Evolutionary conservation across 2,888 invertebrate species (phyloP).

Genomic region (Meliscaeva auricollis): DNA sequence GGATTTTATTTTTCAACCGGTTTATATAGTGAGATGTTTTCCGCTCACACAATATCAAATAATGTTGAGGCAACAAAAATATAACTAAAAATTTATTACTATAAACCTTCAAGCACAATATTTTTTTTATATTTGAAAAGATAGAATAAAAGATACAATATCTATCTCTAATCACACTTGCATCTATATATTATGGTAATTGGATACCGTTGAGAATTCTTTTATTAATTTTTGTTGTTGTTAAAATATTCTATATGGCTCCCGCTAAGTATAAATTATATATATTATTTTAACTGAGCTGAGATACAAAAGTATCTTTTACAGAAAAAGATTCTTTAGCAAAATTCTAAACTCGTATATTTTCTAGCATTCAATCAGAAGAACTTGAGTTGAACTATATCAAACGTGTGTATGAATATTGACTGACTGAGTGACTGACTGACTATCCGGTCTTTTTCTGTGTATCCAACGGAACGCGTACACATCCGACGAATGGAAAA

Average conservation of each 20-base stretch:
- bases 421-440: slow-evolving; percentile 8
- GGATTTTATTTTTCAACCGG: slow-evolving; percentile 64
- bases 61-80: too few species aligned
- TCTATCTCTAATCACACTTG: slow-evolving; percentile 67
- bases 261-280: too few species aligned
- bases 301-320: slow-evolving; percentile 65
- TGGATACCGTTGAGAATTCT: slow-evolving; percentile 64
- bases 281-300: too few species aligned
- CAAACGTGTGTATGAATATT: slow-evolving; percentile 18
- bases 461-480: slow-evolving; percentile 68
- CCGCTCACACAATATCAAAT: slow-evolving; percentile 49
- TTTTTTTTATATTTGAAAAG: neutral
- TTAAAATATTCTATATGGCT: slow-evolving; percentile 24
- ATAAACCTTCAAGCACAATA: slow-evolving; percentile 35
- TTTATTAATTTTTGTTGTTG: too few species aligned
- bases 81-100: too few species aligned
- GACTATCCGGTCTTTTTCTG: slow-evolving; percentile 35
- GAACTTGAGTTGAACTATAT: too few species aligned
- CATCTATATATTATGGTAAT: slow-evolving; percentile 50
- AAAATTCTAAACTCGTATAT: slow-evolving; percentile 44
- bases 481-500: slow-evolving; percentile 76
- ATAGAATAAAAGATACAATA: slow-evolving; percentile 56
- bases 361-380: too few species aligned
- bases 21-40: slow-evolving; percentile 58
- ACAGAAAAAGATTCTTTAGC: slow-evolving; percentile 44